Percentiles rank a stretch among this genome's conserved stretches.
Evolutionary conservation across 1,140 invertebrate genomes (phyloP).

Genomic region (Sweltsa coloradensis): DNA sequence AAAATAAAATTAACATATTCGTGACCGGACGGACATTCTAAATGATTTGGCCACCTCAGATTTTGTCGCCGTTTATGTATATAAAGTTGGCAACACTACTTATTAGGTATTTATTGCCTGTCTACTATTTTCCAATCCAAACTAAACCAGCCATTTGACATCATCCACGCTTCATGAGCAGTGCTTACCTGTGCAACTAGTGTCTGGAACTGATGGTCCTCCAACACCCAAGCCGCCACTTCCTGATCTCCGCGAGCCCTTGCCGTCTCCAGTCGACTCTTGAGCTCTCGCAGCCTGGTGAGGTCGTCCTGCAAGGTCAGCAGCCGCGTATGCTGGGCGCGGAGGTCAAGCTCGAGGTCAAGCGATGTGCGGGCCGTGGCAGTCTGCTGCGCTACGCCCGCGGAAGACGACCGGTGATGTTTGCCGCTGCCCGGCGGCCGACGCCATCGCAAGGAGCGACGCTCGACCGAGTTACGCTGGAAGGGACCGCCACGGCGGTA

Average conservation of each 20-base stretch:
- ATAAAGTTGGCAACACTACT: no score
- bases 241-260: constrained; percentile 64
- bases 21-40: no score
- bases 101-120: no score
- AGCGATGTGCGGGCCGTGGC: constrained; percentile 66
- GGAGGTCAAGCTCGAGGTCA: constrained; percentile 83
- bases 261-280: constrained; percentile 44
- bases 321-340: constrained; percentile 73
- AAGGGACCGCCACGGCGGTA: constrained; percentile 71
- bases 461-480: constrained; percentile 77
- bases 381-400: constrained; percentile 4
- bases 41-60: no score
- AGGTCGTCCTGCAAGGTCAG: constrained; percentile 75
- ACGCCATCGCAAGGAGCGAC: constrained; percentile 72
- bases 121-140: no score
- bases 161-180: no score
- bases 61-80: no score
- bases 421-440: constrained; percentile 21
- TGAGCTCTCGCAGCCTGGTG: constrained; percentile 62
- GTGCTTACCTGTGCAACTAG: constrained; percentile 47
- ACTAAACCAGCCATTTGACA: no score
- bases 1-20: no score
- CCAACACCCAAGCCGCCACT: constrained; percentile 69
- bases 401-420: constrained; percentile 11
- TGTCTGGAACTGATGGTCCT: constrained; percentile 73